A percentile compares a stretch with the other conserved stretches of the same genome.
These are phyloP conservation scores for Vombatus ursinus DNA, from an alignment of 2,113 vertebrate genomes.

Conservation along the genomic window DNA sequence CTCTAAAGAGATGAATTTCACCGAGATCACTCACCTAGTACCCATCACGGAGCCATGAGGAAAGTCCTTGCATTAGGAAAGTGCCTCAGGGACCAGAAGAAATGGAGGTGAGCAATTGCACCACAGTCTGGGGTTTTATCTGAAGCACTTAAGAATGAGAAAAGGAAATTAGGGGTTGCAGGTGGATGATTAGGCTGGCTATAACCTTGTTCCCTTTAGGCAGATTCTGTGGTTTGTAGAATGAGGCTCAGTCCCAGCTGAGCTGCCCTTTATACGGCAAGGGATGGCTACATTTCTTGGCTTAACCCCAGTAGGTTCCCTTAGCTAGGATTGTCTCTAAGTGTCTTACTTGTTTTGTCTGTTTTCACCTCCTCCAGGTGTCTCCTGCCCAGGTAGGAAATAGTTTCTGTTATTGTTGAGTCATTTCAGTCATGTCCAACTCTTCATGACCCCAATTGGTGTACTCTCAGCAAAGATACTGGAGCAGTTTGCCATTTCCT, in stretches of 20 bases:
- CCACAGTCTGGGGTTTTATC: not conserved
- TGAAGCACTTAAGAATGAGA: not conserved
- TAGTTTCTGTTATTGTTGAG: not conserved
- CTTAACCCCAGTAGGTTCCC: not conserved
- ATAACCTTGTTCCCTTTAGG: not conserved
- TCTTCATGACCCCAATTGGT: not conserved
- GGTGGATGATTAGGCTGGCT: not conserved
- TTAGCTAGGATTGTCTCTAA: not conserved
- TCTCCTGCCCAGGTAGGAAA: not conserved
- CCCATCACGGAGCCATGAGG: not conserved
- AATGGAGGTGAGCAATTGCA: not conserved
- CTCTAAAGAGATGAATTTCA: not conserved
- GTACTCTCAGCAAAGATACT: not conserved
- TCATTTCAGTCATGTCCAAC: not conserved
- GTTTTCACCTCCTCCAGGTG: not conserved
- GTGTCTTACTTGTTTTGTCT: not conserved
- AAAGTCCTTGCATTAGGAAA: not conserved
- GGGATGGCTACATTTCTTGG: not conserved
- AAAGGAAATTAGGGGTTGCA: not conserved
- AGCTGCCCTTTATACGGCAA: not conserved
- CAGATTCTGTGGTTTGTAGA: not conserved
- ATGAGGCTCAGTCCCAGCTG: not conserved
- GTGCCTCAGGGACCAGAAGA: not conserved
- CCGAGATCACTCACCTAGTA: not conserved
- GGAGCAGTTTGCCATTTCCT: not conserved